A percentile compares a stretch with the other conserved stretches of the same genome.
phyloP scores from a whole-genome alignment of 2,888 invertebrate species.

The Automeris io region DNA sequence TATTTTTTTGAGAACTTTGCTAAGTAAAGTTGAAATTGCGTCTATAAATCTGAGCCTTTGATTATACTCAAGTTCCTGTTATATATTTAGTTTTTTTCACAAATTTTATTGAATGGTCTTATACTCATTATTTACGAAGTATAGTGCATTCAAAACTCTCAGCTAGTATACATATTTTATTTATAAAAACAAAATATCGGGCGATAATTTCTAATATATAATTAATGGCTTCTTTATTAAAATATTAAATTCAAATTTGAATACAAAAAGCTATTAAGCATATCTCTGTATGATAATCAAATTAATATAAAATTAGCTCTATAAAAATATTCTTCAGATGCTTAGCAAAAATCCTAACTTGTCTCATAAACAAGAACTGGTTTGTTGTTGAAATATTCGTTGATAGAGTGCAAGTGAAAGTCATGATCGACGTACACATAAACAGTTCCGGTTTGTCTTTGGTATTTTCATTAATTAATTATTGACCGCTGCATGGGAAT shows the following conservation, averaged over 20 bases:
- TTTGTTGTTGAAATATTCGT: conserved; percentile 63
- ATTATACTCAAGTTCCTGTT: no score
- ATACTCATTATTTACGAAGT: no score
- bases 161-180: no score
- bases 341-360: conserved; percentile 38
- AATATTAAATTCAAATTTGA: conserved; percentile 35
- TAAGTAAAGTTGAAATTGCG: no score
- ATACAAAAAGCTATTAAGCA: conserved; percentile 34
- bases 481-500: conserved; percentile 22
- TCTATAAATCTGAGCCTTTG: no score
- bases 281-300: conserved; percentile 34
- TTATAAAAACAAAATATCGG: conserved; percentile 22
- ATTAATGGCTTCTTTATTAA: conserved; percentile 26
- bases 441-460: conserved; percentile 65
- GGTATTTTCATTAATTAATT: conserved; percentile 47
- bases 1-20: no score
- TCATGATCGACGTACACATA: conserved; percentile 61
- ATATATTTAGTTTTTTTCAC: no score
- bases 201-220: conserved; percentile 26
- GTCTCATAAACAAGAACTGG: conserved; percentile 52
- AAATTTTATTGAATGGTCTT: no score
- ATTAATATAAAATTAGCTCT: conserved; percentile 41
- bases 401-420: conserved; percentile 73
- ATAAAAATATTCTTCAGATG: conserved; percentile 27
- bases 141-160: no score